These are phyloP conservation scores for Delphinus delphis DNA, from an alignment of 2,113 vertebrate genomes.

Conservation along the genomic window DNA sequence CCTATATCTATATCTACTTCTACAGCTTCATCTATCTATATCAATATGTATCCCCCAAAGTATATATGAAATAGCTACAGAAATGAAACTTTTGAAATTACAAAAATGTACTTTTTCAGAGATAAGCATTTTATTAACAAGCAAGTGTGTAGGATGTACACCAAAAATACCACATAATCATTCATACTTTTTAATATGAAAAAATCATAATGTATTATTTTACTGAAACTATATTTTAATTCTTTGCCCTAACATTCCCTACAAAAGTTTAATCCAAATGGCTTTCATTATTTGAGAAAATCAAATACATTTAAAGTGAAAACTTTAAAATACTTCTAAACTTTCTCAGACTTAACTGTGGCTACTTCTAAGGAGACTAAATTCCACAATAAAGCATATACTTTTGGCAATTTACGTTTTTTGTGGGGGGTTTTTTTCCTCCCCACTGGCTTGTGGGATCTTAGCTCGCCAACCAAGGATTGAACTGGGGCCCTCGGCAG, in stretches of 20 bases:
- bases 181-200: not conserved
- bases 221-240: not conserved
- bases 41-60: not conserved
- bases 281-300: not conserved
- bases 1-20: not conserved
- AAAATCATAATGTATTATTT: not conserved
- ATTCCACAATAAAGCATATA: not conserved
- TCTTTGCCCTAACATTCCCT: not conserved
- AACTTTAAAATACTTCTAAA: not conserved
- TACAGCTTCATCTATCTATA: not conserved
- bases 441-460: not conserved
- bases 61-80: not conserved
- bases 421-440: not conserved
- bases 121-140: not conserved
- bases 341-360: not conserved
- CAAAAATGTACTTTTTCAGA: not conserved
- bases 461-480: not conserved
- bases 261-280: not conserved
- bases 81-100: not conserved
- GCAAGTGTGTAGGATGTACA: not conserved
- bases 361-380: not conserved
- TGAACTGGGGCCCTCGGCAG: not conserved
- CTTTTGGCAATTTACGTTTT: not conserved
- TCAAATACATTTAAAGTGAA: not conserved
- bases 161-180: not conserved